Percentiles rank a stretch among this genome's conserved stretches.
Conservation (phyloP, 2,888 invertebrate species). For the Andrena camellia region DNA sequence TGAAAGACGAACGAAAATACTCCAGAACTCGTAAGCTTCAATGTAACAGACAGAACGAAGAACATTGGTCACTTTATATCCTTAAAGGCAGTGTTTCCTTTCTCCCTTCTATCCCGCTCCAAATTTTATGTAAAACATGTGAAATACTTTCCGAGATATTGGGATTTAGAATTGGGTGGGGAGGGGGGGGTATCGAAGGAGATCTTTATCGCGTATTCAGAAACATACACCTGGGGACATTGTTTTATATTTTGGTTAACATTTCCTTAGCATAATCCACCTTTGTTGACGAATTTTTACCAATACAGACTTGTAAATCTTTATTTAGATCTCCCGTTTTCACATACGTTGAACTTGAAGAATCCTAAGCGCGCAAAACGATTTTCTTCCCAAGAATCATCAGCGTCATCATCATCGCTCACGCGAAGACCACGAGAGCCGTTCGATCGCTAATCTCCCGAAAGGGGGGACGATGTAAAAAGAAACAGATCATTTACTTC, state of each 20-base stretch:
- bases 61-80: background rate
- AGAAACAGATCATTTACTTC: constrained; percentile 37
- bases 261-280: no score
- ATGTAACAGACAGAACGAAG: background rate
- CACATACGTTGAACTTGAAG: no score
- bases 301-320: no score
- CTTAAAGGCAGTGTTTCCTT: background rate
- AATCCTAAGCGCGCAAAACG: no score
- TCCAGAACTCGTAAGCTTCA: background rate
- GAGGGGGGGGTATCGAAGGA: background rate
- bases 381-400: no score
- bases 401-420: background rate
- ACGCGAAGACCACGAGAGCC: background rate
- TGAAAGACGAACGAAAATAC: background rate
- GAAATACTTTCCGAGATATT: no score
- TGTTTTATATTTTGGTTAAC: no score
- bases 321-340: no score
- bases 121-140: no score
- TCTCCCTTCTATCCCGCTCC: background rate
- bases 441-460: background rate
- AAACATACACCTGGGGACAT: background rate
- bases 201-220: constrained; percentile 1
- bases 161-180: no score
- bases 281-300: no score
- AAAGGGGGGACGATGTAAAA: constrained; percentile 2